These are phyloP conservation scores for Drosophila mojavensis DNA, from an alignment of 1,140 invertebrate species.

Conservation along the genomic window DNA sequence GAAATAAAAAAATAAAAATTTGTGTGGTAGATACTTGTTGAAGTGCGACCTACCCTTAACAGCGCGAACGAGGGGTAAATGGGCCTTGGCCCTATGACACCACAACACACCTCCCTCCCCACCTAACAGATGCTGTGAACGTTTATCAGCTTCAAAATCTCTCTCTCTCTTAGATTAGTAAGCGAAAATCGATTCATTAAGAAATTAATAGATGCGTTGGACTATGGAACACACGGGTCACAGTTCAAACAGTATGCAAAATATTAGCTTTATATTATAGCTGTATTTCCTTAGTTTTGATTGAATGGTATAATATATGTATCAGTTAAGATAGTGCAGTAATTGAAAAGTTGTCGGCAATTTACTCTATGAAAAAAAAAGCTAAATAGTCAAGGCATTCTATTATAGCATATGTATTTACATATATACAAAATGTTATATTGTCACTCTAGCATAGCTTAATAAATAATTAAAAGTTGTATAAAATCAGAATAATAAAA, in stretches of 20 bases:
- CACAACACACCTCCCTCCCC: not conserved
- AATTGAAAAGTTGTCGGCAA: too few species aligned
- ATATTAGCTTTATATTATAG: not conserved
- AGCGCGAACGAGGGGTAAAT: not conserved
- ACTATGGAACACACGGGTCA: slow-evolving; percentile 8
- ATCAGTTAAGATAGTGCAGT: too few species aligned
- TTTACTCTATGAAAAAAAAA: too few species aligned
- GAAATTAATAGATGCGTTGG: slow-evolving; percentile 17
- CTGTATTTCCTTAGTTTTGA: not conserved
- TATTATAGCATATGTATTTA: too few species aligned
- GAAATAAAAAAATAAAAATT: slow-evolving; percentile 21
- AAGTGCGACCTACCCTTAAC: slow-evolving; percentile 11
- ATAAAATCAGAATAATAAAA: not conserved
- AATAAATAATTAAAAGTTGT: too few species aligned
- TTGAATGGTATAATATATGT: too few species aligned
- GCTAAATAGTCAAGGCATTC: too few species aligned
- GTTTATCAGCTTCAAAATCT: slow-evolving; percentile 60
- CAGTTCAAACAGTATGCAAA: not conserved
- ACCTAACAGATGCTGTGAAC: slow-evolving; percentile 12
- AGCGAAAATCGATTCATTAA: slow-evolving; percentile 65
- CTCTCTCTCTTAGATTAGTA: slow-evolving; percentile 43
- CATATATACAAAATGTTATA: too few species aligned
- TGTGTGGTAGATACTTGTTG: not conserved
- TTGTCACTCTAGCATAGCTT: too few species aligned
- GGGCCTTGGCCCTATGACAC: slow-evolving; percentile 37